Evolutionary conservation across 2,113 vertebrate genomes (phyloP).

Genomic region (Lates calcarifer): DNA sequence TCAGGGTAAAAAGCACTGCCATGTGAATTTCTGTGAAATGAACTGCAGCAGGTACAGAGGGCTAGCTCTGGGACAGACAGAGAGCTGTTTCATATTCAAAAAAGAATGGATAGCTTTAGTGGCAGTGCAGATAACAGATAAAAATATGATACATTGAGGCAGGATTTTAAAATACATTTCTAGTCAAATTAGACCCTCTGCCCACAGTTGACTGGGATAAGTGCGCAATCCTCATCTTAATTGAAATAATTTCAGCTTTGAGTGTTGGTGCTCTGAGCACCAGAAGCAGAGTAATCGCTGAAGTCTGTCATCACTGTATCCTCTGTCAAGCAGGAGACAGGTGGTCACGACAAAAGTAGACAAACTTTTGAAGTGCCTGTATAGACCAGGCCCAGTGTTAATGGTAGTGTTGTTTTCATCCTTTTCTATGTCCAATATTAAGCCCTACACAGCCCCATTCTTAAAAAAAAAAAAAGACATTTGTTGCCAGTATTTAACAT

Average conservation of each 20-base stretch:
- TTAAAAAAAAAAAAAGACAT: no score
- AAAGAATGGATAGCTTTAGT: background rate
- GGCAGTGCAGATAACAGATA: background rate
- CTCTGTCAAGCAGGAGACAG: background rate
- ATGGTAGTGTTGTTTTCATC: constrained; percentile 17
- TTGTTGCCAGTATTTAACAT: background rate
- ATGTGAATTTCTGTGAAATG: background rate
- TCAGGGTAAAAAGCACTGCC: background rate
- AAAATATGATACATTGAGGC: background rate
- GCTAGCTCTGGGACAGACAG: background rate
- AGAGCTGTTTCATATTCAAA: background rate
- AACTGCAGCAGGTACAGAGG: background rate
- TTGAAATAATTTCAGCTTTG: constrained; percentile 37
- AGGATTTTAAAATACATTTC: constrained; percentile 8
- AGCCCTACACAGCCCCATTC: background rate
- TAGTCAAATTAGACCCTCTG: constrained; percentile 11
- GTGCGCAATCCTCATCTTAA: constrained; percentile 14
- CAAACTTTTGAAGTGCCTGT: background rate
- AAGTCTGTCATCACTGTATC: background rate
- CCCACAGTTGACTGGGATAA: background rate
- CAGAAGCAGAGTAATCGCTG: background rate
- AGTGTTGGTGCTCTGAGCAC: background rate
- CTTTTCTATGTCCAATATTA: constrained; percentile 21
- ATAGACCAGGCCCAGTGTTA: background rate
- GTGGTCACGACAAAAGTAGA: background rate